These are phyloP conservation scores for Ctenomys sociabilis DNA, from an alignment of 2,113 vertebrate species.

Conservation along the genomic window DNA sequence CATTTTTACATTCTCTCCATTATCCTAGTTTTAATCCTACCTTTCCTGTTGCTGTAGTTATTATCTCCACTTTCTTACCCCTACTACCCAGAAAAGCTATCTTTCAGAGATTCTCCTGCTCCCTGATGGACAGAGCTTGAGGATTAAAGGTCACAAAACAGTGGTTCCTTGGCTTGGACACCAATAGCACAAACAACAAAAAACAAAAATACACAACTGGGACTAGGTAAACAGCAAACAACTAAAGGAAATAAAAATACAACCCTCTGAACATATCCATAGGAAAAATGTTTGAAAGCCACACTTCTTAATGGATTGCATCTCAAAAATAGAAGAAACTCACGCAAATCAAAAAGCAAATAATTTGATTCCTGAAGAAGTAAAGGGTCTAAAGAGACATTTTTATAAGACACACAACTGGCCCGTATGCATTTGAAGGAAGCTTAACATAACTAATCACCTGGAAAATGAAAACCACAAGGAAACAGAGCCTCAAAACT, in stretches of 20 bases:
- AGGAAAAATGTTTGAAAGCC: not conserved
- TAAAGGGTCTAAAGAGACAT: not conserved
- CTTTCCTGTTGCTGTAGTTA: not conserved
- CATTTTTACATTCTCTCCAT: not conserved
- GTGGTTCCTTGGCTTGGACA: not conserved
- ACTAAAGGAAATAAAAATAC: not conserved
- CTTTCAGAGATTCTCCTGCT: not conserved
- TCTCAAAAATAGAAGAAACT: not conserved
- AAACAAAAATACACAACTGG: not conserved
- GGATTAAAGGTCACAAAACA: not conserved
- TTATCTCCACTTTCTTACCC: not conserved
- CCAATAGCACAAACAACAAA: not conserved
- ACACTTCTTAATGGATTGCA: not conserved
- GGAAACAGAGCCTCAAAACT: not conserved
- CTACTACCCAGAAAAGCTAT: not conserved
- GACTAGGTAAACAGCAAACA: not conserved
- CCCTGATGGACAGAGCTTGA: not conserved
- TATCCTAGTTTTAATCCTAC: not conserved
- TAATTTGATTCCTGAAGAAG: not conserved
- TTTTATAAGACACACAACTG: not conserved
- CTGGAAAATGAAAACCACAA: not conserved
- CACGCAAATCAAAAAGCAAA: not conserved
- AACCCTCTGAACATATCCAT: not conserved
- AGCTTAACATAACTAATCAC: not conserved
- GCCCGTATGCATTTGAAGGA: too few relatives aligned